Evolutionary conservation across 2,888 invertebrate genomes (phyloP), one percentile per base, ranked within the genome.

Genomic region (Andrena marginata): DNA sequence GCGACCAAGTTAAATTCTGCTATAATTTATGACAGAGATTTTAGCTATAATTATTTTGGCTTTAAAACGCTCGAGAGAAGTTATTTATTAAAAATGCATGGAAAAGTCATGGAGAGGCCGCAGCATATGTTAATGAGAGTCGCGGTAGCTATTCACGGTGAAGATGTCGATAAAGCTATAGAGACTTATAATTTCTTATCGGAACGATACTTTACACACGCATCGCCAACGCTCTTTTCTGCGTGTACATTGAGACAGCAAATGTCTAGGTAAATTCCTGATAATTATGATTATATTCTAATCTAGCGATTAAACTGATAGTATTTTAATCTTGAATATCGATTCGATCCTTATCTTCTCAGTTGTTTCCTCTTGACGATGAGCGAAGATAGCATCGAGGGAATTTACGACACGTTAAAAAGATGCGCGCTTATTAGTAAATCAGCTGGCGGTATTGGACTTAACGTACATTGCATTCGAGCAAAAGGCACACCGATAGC

Each of bases 101-200:
- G 97, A 0, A 98, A 98, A 96, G 97, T 99, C 69, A 99, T 96
- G 0, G 99, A 99, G 94, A 96, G 99, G 35, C 99, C 99, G 0
- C 99, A 99, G 92, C 99, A 99, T 91, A 98, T 99, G 99, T 94
- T 99, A 77, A 99, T 99, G 99, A 95, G 99, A 90, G 99, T 99
- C 0, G 95, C 99, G 2, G 97, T 99, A 82, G 99, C 99, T 16
- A 99, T 99, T 90, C 99, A 99, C 93, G 97, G 97, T 0, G 97
- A 98, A 87, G 98, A 99, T 92, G 97, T 99, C 81, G 98, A 98
- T 84, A 95, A 96, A 16, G 99, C 97, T 16, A 98, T 99, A 86
- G 97, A 98, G 95, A 99, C 99, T 0, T 99, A 99, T 94, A 98
- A 99, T 93, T 95, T 98, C 80, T 94, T 99, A 88, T 99, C 99